phyloP scores from a whole-genome alignment of 2,888 invertebrate species.

The Zootermopsis nevadensis region DNA sequence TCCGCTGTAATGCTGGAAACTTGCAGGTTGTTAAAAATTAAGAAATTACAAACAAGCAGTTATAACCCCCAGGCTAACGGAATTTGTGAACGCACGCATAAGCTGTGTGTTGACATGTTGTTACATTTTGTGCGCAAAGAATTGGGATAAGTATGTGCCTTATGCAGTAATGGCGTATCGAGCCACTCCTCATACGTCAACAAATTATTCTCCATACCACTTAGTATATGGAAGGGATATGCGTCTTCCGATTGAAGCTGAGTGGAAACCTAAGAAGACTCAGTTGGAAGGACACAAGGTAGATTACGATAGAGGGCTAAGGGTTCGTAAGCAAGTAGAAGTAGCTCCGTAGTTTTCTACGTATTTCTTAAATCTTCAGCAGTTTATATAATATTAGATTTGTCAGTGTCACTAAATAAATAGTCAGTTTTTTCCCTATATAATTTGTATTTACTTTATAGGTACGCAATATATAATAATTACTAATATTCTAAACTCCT shows the following conservation, averaged over 20 bases:
- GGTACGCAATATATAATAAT: no score
- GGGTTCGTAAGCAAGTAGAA: no score
- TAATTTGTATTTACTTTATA: no score
- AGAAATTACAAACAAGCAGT: conserved; percentile 35
- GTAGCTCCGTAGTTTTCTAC: no score
- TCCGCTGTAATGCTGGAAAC: conserved; percentile 50
- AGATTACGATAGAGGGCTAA: no score
- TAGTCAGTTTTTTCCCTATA: no score
- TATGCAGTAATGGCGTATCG: background rate
- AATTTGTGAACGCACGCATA: conserved; percentile 2
- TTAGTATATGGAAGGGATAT: background rate
- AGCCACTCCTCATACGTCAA: background rate
- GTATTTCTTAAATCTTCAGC: no score
- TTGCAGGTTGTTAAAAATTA: conserved; percentile 36
- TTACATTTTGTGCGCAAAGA: background rate
- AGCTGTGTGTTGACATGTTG: background rate
- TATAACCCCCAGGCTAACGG: conserved; percentile 45
- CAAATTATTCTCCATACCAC: background rate
- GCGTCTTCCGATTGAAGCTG: background rate
- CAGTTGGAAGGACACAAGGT: background rate
- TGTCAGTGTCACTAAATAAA: no score
- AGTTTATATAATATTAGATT: no score
- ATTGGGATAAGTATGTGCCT: background rate
- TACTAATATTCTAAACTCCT: no score
- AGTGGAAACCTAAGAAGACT: no score